Evolutionary conservation across 2,113 vertebrate species (phyloP), one percentile per base, ranked within the genome.

Genomic region (Ptilonorhynchus violaceus): DNA sequence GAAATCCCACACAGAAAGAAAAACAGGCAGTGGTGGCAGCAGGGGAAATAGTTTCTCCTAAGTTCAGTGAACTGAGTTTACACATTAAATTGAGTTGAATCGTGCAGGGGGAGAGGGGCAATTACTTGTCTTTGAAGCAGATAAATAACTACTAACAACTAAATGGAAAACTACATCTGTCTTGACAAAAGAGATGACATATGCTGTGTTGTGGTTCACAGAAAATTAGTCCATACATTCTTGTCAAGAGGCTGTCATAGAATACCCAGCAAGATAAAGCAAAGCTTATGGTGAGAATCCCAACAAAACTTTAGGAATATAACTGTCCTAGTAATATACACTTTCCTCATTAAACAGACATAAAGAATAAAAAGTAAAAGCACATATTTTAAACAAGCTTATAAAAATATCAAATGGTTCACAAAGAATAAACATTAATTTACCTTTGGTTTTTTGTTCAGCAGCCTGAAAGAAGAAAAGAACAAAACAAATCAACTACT

Each of bases 371-470:
- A 50, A 86, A 46, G 14, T 27, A 82, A 8, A 73, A 80, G 23
- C 33, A 16, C 21, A 9, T 23, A 63, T 68, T 76, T 85, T 13
- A 70, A 82, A 50, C 11, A 77, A 58, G 50, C 13, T 67, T 35
- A 64, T 10, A 58, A 67, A 90, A 73, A 63, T 9, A 88, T 27
- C 56, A 49, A 47, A 60, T 7, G 15, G 25, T 64, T 94, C 56
- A 89, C 35, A 44, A 70, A 84, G 35, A 95, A 91, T 28, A 93
- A 95, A 92, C 3, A 3, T 56, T 41, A 87, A 96, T 98, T 99
- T 98, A 99, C 99, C 99, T 99, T 99, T 99, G 99, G 99, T 98
- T 99, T 99, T 99, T 98, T 99, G 99, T 98, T 99, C 99, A 98
- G 99, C 98, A 99, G 98, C 98, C 99, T 99, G 98, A 69, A 98